phyloP scores from a whole-genome alignment of 2,113 vertebrate genomes.

The Campylorhamphus procurvoides region DNA sequence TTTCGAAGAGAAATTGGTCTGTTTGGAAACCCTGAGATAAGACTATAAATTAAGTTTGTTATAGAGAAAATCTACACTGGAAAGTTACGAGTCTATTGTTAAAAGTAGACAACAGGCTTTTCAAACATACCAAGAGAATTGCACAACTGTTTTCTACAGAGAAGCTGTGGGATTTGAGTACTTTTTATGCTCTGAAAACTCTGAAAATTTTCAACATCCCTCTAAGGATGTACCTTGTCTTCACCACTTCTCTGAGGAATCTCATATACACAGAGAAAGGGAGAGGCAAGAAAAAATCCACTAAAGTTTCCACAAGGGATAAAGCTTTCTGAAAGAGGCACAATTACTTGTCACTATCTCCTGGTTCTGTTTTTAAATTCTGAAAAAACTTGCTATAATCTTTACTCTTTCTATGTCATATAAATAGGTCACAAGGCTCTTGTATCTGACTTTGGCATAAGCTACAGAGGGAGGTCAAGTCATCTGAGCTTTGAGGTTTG shows the following conservation, averaged over 20 bases:
- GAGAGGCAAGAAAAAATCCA: conserved; percentile 15
- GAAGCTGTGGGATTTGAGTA: conserved; percentile 2
- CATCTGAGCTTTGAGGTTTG: not conserved
- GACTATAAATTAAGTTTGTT: not conserved
- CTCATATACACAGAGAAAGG: not conserved
- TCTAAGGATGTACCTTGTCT: not conserved
- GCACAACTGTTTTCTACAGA: not conserved
- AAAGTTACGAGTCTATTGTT: not conserved
- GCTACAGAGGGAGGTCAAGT: not conserved
- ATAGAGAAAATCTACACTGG: not conserved
- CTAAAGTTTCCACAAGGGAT: not conserved
- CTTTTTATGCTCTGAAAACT: conserved; percentile 57
- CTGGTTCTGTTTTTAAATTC: not conserved
- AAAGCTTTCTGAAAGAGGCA: not conserved
- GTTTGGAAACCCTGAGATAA: conserved; percentile 17
- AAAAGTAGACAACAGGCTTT: conserved; percentile 12
- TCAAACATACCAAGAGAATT: conserved; percentile 26
- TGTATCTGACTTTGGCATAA: not conserved
- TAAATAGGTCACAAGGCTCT: not conserved
- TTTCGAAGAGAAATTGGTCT: not conserved
- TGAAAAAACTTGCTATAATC: not conserved
- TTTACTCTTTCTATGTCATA: conserved; percentile 7
- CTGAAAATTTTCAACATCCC: not conserved
- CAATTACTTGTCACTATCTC: not conserved
- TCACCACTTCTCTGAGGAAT: conserved; percentile 3